Percentiles rank a stretch among this genome's conserved stretches.
Evolutionary conservation across 2,888 invertebrate species (phyloP).

Genomic region (Subacronicta megacephala): DNA sequence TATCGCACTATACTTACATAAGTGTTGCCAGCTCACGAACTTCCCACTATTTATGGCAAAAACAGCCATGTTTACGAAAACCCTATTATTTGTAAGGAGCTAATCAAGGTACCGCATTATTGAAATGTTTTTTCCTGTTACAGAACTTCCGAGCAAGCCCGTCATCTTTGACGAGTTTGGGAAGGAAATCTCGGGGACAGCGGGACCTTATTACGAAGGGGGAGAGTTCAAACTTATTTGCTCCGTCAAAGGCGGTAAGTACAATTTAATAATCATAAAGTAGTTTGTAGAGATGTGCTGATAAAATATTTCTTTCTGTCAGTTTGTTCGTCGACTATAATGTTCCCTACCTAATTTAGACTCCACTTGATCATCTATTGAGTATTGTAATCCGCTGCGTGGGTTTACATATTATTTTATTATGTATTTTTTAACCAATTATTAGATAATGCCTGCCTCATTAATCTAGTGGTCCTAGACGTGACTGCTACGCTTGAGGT

Average conservation of each 20-base stretch:
- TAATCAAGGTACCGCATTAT: constrained; percentile 12
- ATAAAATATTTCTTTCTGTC: too few relatives aligned
- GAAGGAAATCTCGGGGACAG: constrained; percentile 90
- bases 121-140: constrained; percentile 67
- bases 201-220: constrained; percentile 94
- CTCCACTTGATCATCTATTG: too few relatives aligned
- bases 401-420: too few relatives aligned
- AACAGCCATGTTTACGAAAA: constrained; percentile 6
- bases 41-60: not conserved
- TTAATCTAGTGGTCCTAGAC: too few relatives aligned
- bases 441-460: too few relatives aligned
- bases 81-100: constrained; percentile 16
- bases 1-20: not conserved
- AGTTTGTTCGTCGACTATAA: too few relatives aligned
- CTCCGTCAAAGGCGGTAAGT: constrained; percentile 92
- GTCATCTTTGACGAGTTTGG: constrained; percentile 93
- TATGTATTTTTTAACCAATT: too few relatives aligned
- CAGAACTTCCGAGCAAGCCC: constrained; percentile 93
- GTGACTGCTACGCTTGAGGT: too few relatives aligned
- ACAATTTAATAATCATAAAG: not conserved
- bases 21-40: not conserved
- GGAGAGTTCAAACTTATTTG: constrained; percentile 93
- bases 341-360: too few relatives aligned
- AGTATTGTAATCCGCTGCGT: too few relatives aligned
- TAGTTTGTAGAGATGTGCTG: too few relatives aligned